Evolutionary conservation across 2,797 vertebrate species (phyloP).

Genomic region (Hephaestus fuliginosus): DNA sequence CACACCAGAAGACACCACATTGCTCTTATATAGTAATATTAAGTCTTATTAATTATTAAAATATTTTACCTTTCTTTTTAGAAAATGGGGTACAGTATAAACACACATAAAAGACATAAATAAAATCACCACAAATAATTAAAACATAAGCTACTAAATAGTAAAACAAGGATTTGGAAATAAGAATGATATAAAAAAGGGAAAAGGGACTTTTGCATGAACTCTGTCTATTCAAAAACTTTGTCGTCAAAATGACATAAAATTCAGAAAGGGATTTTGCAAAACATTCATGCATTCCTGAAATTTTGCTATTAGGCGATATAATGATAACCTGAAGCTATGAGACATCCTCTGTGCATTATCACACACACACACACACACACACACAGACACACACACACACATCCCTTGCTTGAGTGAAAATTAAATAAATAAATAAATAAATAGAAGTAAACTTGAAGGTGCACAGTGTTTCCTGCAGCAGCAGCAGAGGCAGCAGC

Average conservation of each 20-base stretch:
- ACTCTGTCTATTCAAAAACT: background rate
- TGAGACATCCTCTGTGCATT: constrained; percentile 1
- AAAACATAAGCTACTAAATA: background rate
- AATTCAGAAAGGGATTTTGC: background rate
- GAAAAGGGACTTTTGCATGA: background rate
- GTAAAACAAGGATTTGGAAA: background rate
- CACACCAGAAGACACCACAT: background rate
- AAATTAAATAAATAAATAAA: constrained; percentile 15
- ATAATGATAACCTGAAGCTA: background rate
- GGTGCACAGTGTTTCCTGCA: constrained; percentile 37
- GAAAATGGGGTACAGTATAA: too few relatives aligned
- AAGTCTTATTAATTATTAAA: background rate
- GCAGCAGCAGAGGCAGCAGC: constrained; percentile 34
- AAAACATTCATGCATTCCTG: constrained; percentile 9
- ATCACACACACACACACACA: background rate
- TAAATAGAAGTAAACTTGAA: constrained; percentile 12
- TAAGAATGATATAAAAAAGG: background rate
- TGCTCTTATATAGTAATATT: background rate
- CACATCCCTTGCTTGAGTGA: background rate
- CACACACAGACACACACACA: background rate
- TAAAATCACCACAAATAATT: background rate
- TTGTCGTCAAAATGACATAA: background rate
- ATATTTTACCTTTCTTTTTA: background rate
- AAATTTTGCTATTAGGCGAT: background rate
- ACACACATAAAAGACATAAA: background rate